Percentiles rank a stretch among this genome's conserved stretches.
Conservation (phyloP, 2,797 vertebrate genomes). For the Brachyalestes nurse region DNA sequence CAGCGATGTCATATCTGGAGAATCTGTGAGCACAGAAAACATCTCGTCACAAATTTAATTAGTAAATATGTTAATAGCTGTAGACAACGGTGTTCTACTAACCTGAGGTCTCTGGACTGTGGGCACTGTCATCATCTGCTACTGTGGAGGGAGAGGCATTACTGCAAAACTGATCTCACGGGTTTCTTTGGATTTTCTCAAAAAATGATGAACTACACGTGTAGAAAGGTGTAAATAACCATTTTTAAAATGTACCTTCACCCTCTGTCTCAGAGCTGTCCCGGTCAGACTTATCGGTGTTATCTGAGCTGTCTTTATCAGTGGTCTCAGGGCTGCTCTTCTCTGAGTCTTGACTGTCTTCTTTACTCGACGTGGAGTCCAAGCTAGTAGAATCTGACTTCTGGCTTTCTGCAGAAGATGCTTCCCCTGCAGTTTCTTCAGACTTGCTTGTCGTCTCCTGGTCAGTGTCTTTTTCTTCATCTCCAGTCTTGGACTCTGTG, state of each 20-base stretch:
- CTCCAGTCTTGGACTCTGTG: slow-evolving; percentile 12
- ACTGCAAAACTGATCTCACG: neutral
- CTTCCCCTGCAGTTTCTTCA: slow-evolving; percentile 30
- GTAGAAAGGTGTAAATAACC: neutral
- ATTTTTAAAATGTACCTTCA: slow-evolving; percentile 41
- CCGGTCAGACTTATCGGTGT: slow-evolving; percentile 21
- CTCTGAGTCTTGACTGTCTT: slow-evolving; percentile 40
- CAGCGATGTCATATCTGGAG: slow-evolving; percentile 20
- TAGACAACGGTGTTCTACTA: neutral
- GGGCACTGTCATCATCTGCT: slow-evolving; percentile 19
- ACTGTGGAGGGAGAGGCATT: neutral
- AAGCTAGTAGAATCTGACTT: slow-evolving; percentile 31
- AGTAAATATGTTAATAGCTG: neutral
- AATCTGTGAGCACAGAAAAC: slow-evolving; percentile 8
- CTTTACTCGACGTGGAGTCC: slow-evolving; percentile 44
- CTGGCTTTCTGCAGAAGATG: slow-evolving; percentile 16
- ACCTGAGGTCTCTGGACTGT: slow-evolving; percentile 33
- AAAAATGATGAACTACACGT: neutral
- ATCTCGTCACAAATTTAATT: neutral
- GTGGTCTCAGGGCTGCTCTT: slow-evolving; percentile 39
- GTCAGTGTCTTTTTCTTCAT: slow-evolving; percentile 19
- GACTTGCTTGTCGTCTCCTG: slow-evolving; percentile 14
- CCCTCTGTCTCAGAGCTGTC: slow-evolving; percentile 50
- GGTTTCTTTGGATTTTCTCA: neutral
- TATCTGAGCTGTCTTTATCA: slow-evolving; percentile 43